A percentile compares a stretch with the other conserved stretches of the same genome.
phyloP scores from a whole-genome alignment of 2,113 vertebrate species.

The Solea senegalensis region DNA sequence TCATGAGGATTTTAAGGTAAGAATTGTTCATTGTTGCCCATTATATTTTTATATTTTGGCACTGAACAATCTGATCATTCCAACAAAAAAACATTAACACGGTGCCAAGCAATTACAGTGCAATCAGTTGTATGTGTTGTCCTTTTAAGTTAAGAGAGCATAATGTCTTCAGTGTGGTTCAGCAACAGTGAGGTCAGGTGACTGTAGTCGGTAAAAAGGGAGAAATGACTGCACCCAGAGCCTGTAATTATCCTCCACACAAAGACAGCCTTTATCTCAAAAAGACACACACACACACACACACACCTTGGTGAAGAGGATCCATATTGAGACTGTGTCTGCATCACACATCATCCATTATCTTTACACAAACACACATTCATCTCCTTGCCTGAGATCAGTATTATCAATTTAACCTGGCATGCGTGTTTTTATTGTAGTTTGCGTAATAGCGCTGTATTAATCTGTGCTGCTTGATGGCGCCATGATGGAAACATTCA shows the following conservation, averaged over 20 bases:
- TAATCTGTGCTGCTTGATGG: background rate
- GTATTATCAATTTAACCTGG: conserved; percentile 8
- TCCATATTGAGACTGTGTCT: conserved; percentile 6
- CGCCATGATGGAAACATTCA: background rate
- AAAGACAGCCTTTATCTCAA: conserved; percentile 31
- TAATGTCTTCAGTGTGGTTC: conserved; percentile 2
- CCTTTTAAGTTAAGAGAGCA: background rate
- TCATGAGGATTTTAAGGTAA: no score
- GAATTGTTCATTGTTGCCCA: no score
- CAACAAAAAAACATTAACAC: background rate
- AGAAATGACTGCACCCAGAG: conserved; percentile 20
- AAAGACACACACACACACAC: background rate
- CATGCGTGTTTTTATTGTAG: conserved; percentile 4
- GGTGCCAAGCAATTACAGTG: background rate
- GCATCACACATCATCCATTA: conserved; percentile 2
- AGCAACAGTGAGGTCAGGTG: conserved; percentile 11
- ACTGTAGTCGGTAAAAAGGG: conserved; percentile 1
- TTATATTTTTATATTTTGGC: no score
- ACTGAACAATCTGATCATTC: background rate
- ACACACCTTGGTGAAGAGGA: background rate
- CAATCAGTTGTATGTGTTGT: background rate
- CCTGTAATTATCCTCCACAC: conserved; percentile 22
- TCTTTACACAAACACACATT: conserved; percentile 26
- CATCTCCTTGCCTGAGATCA: conserved; percentile 16
- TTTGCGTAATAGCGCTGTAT: background rate